Evolutionary conservation across 2,113 vertebrate genomes (phyloP).

Genomic region (Megaptera novaeangliae): DNA sequence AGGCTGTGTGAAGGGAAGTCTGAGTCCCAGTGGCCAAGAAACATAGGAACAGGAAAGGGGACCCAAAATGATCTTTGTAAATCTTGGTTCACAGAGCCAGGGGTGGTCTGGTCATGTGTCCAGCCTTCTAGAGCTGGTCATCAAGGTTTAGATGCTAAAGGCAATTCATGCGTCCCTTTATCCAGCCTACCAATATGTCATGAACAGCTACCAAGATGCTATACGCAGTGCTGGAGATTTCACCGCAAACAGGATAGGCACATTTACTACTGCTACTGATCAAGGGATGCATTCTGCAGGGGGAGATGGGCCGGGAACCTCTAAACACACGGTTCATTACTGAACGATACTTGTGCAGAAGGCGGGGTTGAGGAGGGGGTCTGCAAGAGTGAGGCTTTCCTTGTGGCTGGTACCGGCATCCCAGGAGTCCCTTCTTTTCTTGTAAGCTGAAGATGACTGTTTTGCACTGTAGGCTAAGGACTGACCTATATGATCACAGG

Average conservation of each 20-base stretch:
- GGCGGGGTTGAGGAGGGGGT: background rate
- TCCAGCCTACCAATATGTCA: background rate
- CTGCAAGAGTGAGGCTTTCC: background rate
- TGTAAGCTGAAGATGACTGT: background rate
- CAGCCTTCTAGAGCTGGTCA: background rate
- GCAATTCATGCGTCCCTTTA: background rate
- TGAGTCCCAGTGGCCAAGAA: background rate
- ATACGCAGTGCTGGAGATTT: background rate
- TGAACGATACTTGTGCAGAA: background rate
- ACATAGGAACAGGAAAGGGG: background rate
- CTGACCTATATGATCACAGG: background rate
- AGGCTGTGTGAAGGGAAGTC: slow-evolving; percentile 31
- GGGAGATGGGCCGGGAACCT: background rate
- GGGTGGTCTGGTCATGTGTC: background rate
- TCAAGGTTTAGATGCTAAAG: background rate
- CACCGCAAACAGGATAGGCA: background rate
- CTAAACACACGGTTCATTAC: background rate
- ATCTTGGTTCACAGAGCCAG: background rate
- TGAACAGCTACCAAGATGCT: background rate
- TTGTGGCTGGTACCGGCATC: background rate
- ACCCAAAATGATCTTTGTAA: background rate
- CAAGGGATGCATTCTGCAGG: background rate
- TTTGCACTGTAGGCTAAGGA: background rate
- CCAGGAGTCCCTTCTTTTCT: background rate
- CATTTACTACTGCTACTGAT: background rate